Conservation (phyloP, 2,888 invertebrate species). For the Tetragnatha montana region DNA sequence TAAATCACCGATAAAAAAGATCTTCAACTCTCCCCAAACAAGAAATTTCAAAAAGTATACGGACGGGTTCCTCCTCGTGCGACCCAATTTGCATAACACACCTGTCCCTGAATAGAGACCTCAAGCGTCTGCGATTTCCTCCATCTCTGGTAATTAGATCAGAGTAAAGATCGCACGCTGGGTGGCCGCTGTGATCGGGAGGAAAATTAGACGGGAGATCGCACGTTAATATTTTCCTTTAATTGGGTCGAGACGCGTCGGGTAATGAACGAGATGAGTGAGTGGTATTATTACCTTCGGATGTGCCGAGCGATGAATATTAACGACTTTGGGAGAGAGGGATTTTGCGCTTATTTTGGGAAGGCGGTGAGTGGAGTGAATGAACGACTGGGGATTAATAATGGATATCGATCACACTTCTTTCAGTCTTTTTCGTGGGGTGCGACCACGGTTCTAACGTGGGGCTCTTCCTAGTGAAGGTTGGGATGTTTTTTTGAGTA, state of each 20-base stretch:
- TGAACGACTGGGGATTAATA: not conserved
- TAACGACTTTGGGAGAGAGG: conserved; percentile 4
- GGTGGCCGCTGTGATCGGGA: conserved; percentile 2
- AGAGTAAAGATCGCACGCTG: not conserved
- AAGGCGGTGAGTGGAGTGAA: conserved; percentile 10
- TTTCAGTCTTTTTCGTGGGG: not conserved
- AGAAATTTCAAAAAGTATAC: too few species aligned
- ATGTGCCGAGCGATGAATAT: conserved; percentile 7
- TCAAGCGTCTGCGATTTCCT: not conserved
- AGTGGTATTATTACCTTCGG: conserved; percentile 11
- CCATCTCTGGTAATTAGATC: not conserved
- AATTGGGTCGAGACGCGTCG: conserved; percentile 11
- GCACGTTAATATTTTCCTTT: conserved; percentile 37
- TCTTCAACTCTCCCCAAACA: too few species aligned
- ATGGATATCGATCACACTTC: not conserved
- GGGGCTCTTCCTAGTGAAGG: not conserved
- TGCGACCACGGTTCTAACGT: not conserved
- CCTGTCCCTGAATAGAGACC: too few species aligned
- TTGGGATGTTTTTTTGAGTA: not conserved
- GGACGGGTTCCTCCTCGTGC: too few species aligned
- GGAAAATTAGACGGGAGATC: conserved; percentile 34
- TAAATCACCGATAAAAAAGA: too few species aligned
- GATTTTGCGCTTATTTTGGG: not conserved
- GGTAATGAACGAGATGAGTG: conserved; percentile 36
- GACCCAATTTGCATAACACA: too few species aligned